Base-by-base conservation (phyloP, 2,888 invertebrate genomes). In the Dastarcus helophoroides region DNA sequence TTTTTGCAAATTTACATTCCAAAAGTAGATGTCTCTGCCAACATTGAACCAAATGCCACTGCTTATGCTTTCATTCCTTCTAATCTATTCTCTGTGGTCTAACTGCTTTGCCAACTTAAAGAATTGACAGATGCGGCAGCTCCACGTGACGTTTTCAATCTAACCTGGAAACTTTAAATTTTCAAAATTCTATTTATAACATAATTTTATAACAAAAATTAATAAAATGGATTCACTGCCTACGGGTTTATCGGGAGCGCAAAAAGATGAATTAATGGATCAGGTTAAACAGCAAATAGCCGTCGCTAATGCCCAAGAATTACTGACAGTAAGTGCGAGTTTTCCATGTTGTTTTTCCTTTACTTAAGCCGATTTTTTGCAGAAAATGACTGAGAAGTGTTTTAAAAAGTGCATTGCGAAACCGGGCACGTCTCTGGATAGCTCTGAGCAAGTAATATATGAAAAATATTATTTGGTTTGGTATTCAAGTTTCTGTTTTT, bases 301-400 rank as follows among this genome's bases (percentile, higher is more conserved):
- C 1, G 75, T 95, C 31, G 90, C 90, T 22, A 90, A 88, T 62
- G 86, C 88, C 17, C 91, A 94, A 60, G 90, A 93, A 70, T 63
- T 94, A 38, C 67, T 94, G 42, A 81, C 85, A 58, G 83, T 84
- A 67, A 58, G 59, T 38, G 41, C 43, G 42, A 29, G 12, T 32
- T 29, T 10, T 32, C 36, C n/a, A 6, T 6, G 4, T 14, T 6
- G 19, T 10, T 11, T 7, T 12, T 9, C 6, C 14, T 7, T 3
- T 19, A 31, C n/a, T 9, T 24, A 31, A 37, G 12, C 2, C 1
- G 6, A 10, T 15, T 51, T 46, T 48, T 68, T 68, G 22, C 62
- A 86, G 76, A 93, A 91, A 81, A 90, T 94, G 79, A 86, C 91
- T 25, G 89, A 93, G 54, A 94, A 94, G 65, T 95, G 95, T 64